phyloP scores from a whole-genome alignment of 2,113 vertebrate genomes.

The Cyanoramphus novaezelandiae region DNA sequence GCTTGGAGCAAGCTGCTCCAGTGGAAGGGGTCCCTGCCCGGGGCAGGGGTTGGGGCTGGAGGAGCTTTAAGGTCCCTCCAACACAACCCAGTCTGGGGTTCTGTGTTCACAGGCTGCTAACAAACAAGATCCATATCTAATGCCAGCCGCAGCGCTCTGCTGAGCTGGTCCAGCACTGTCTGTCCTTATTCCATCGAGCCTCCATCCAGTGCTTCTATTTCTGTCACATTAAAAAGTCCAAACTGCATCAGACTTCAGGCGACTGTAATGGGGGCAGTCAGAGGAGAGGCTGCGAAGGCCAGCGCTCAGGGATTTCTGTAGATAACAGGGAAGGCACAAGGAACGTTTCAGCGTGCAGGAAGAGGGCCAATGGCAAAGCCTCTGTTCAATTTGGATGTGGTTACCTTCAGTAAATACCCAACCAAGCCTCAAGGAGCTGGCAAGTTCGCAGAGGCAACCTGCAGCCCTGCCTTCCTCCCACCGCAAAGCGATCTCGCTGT shows the following conservation, averaged over 20 bases:
- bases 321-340: neutral
- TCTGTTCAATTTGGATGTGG: neutral
- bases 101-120: neutral
- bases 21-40: rapidly evolving
- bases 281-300: neutral
- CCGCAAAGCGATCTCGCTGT: neutral
- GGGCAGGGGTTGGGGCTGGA: neutral
- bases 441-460: neutral
- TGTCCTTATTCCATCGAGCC: neutral
- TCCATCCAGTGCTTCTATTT: neutral
- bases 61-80: neutral
- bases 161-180: neutral
- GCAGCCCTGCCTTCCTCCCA: neutral
- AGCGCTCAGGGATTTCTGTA: neutral
- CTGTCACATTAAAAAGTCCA: neutral
- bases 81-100: neutral
- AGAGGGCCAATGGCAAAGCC: neutral
- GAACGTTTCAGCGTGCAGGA: neutral
- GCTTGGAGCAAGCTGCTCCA: neutral
- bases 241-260: neutral
- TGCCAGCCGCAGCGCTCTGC: neutral
- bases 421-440: neutral
- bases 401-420: neutral
- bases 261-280: neutral
- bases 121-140: neutral